These are phyloP conservation scores for Ispidina picta DNA, from an alignment of 2,797 vertebrate species.

Conservation along the genomic window DNA sequence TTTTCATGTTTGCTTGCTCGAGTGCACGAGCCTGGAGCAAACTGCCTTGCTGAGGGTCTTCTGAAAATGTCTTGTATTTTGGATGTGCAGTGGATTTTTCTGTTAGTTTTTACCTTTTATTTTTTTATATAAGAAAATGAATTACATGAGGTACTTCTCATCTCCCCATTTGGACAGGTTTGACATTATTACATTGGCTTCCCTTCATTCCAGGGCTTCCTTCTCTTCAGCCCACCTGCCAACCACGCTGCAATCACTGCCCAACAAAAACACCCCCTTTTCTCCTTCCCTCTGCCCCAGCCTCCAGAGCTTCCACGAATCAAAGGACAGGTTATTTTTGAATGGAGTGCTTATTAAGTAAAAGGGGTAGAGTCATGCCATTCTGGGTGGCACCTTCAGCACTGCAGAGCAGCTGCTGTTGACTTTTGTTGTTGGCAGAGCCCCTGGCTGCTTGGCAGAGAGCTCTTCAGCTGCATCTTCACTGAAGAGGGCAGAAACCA, in stretches of 20 bases:
- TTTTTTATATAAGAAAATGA: conserved; percentile 23
- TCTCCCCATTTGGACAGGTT: background rate
- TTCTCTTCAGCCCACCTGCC: background rate
- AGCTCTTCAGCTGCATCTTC: background rate
- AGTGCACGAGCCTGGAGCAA: conserved; percentile 52
- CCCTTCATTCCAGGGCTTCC: background rate
- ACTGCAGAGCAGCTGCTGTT: conserved; percentile 10
- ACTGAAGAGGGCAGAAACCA: background rate
- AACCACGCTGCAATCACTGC: background rate
- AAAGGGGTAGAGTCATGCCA: conserved; percentile 10
- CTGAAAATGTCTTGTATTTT: conserved; percentile 55
- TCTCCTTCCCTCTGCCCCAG: background rate
- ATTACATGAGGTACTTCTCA: conserved; percentile 42
- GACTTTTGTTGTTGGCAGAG: background rate
- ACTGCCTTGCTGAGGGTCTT: conserved; percentile 72
- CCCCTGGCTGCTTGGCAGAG: background rate
- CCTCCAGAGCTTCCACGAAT: conserved; percentile 18
- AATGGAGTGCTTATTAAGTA: background rate
- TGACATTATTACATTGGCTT: background rate
- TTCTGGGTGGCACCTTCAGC: conserved; percentile 20
- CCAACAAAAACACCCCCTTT: background rate
- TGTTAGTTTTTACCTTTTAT: background rate
- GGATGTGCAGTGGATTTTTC: background rate
- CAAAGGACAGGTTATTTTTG: conserved; percentile 59
- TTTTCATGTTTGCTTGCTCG: conserved; percentile 29